Conservation (phyloP, 2,888 invertebrate genomes). For the Acheta domesticus region DNA sequence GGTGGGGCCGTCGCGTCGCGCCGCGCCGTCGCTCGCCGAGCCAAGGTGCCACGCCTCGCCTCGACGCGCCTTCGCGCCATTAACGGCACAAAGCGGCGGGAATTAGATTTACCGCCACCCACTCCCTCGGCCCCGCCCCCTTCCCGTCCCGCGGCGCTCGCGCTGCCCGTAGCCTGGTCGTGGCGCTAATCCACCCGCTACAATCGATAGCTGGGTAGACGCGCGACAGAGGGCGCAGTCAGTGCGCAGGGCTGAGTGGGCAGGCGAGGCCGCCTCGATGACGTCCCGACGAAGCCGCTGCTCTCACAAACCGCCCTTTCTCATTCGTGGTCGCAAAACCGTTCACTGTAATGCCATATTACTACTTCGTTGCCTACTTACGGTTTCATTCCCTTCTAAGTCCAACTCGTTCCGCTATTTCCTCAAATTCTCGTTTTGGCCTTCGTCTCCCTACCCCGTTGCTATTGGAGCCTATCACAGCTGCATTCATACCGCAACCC, state of each 20-base stretch:
- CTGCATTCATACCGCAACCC: too few relatives aligned
- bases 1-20: too few relatives aligned
- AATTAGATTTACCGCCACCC: not conserved
- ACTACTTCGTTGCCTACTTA: too few relatives aligned
- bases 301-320: not conserved
- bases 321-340: not conserved
- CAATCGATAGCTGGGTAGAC: not conserved
- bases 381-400: too few relatives aligned
- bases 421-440: too few relatives aligned
- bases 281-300: not conserved
- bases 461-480: too few relatives aligned
- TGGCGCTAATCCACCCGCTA: slow-evolving; percentile 8
- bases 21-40: too few relatives aligned
- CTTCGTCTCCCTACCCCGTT: too few relatives aligned
- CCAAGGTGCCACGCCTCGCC: not conserved
- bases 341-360: too few relatives aligned
- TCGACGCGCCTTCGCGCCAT: slow-evolving; percentile 8
- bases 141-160: not conserved
- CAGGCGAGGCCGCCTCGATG: too few relatives aligned
- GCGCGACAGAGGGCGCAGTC: not conserved
- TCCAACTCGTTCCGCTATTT: too few relatives aligned
- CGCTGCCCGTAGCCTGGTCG: not conserved
- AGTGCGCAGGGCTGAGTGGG: not conserved
- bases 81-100: not conserved
- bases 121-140: not conserved